phyloP scores from a whole-genome alignment of 1,140 invertebrate genomes.

The Papilio glaucus region DNA sequence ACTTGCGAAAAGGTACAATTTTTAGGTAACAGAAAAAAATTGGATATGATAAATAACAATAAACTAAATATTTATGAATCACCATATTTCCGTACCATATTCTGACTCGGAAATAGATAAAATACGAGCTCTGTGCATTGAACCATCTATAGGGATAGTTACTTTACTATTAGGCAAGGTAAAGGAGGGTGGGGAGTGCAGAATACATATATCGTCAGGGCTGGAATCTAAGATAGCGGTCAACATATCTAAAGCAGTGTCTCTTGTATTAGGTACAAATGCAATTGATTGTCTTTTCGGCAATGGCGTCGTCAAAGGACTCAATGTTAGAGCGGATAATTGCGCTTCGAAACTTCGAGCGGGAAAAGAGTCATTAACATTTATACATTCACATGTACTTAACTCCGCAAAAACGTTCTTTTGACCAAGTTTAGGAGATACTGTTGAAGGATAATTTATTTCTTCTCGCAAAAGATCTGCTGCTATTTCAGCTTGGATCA shows the following conservation, averaged over 20 bases:
- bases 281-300: constrained; percentile 70
- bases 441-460: constrained; percentile 88
- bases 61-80: constrained; percentile 54
- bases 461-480: constrained; percentile 87
- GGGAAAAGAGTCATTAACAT: constrained; percentile 64
- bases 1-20: constrained; percentile 37
- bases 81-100: constrained; percentile 91
- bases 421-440: constrained; percentile 80
- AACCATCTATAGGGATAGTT: constrained; percentile 82
- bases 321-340: constrained; percentile 73
- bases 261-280: constrained; percentile 64
- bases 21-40: constrained; percentile 35
- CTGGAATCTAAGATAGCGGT: constrained; percentile 80
- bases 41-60: constrained; percentile 14
- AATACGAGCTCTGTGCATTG: constrained; percentile 82
- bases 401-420: constrained; percentile 54
- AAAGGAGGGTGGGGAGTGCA: constrained; percentile 68
- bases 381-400: constrained; percentile 62
- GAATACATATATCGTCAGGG: constrained; percentile 69
- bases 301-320: constrained; percentile 76
- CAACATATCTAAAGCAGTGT: constrained; percentile 72
- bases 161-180: constrained; percentile 82
- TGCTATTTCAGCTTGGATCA: constrained; percentile 84
- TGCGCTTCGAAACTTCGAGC: constrained; percentile 76
- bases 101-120: constrained; percentile 84